Percentiles rank a stretch among this genome's conserved stretches.
Evolutionary conservation across 2,797 vertebrate genomes (phyloP).

Genomic region (Okamejei kenojei): DNA sequence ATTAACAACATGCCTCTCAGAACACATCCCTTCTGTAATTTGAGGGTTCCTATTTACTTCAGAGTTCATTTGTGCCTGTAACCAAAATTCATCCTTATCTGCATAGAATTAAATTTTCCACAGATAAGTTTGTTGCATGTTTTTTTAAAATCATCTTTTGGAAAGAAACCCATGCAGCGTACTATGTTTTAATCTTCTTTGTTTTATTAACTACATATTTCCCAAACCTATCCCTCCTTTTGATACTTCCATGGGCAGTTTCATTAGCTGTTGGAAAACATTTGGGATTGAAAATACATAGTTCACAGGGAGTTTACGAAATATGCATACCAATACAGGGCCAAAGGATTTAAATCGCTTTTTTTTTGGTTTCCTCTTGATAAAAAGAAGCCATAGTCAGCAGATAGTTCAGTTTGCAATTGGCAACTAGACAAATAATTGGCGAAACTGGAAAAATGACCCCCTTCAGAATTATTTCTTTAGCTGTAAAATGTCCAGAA

Average conservation of each 20-base stretch:
- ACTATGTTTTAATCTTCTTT: background rate
- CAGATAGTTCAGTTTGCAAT: background rate
- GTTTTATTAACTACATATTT: background rate
- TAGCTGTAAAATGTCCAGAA: background rate
- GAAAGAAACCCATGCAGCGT: too few species aligned
- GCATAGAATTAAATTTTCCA: background rate
- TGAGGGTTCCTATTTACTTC: background rate
- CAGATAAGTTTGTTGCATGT: background rate
- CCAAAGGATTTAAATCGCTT: background rate
- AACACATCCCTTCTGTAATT: too few species aligned
- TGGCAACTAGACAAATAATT: background rate
- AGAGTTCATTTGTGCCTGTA: background rate
- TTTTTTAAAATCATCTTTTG: background rate
- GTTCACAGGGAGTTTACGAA: background rate
- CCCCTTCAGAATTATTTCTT: background rate
- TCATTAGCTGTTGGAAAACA: background rate
- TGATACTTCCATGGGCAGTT: background rate
- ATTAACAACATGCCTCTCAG: too few species aligned
- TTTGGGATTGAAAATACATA: background rate
- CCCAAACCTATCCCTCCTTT: background rate
- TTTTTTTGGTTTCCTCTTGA: background rate
- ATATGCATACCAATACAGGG: background rate
- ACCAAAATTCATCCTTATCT: background rate
- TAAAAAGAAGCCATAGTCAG: too few species aligned
- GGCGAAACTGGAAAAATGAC: background rate